Evolutionary conservation across 2,888 invertebrate genomes (phyloP).

Genomic region (Gasteruption jaculator): DNA sequence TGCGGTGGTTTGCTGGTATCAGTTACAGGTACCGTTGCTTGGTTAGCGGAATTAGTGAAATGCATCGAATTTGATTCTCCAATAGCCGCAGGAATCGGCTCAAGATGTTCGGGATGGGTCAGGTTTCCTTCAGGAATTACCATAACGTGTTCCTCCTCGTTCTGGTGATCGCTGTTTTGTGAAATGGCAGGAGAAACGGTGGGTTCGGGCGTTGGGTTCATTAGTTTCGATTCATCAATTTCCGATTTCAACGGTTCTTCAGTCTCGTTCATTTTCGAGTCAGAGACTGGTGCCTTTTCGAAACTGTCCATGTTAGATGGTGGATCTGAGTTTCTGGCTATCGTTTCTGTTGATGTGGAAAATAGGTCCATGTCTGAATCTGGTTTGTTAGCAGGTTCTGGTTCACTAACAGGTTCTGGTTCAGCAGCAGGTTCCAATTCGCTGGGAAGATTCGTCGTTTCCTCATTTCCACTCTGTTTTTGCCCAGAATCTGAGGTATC

Average conservation of each 20-base stretch:
- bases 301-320: too few relatives aligned
- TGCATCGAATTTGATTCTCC: too few relatives aligned
- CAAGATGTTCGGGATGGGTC: too few relatives aligned
- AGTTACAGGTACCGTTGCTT: too few relatives aligned
- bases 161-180: too few relatives aligned
- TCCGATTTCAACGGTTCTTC: constrained; percentile 5
- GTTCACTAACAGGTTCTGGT: constrained; percentile 17
- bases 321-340: constrained; percentile 31
- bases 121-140: constrained; percentile 25
- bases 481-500: background rate
- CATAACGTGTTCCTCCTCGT: constrained; percentile 31
- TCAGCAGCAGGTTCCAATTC: too few relatives aligned
- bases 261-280: constrained; percentile 9
- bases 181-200: background rate
- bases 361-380: constrained; percentile 30
- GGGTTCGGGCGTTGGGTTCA: constrained; percentile 7
- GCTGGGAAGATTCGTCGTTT: too few relatives aligned
- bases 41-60: too few relatives aligned
- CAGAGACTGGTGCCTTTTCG: constrained; percentile 13
- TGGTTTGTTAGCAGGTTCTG: constrained; percentile 22
- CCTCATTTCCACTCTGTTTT: too few relatives aligned
- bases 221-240: constrained; percentile 4
- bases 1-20: too few relatives aligned
- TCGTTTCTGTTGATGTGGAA: constrained; percentile 29
- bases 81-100: too few relatives aligned